Evolutionary conservation across 1,140 invertebrate species (phyloP).

Genomic region (Galendromus occidentalis): DNA sequence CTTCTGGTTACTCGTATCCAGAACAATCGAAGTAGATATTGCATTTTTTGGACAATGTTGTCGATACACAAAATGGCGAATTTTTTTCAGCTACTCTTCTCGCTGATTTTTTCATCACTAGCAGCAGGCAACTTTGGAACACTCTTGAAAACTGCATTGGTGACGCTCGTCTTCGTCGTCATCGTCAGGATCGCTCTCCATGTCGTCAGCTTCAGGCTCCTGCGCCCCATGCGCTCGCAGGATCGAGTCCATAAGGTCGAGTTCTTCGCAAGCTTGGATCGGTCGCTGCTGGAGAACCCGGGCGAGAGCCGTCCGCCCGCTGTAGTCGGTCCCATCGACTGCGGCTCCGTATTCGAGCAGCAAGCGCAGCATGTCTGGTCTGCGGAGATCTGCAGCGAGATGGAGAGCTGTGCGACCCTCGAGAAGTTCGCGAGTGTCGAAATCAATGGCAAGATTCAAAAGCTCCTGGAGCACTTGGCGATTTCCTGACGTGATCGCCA

Average conservation of each 20-base stretch:
- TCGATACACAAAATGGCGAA: no score
- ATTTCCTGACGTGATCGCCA: background rate
- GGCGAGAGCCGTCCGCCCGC: background rate
- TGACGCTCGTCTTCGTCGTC: background rate
- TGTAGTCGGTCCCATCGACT: background rate
- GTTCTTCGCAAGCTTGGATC: background rate
- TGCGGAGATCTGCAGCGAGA: background rate
- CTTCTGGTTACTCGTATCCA: no score
- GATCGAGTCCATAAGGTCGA: background rate
- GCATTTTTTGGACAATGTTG: no score
- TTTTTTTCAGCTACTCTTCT: no score
- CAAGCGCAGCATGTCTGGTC: background rate
- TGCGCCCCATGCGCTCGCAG: background rate
- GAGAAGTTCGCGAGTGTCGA: background rate
- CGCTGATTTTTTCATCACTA: no score
- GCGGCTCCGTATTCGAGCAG: background rate
- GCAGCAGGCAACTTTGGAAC: no score
- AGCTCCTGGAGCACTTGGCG: background rate
- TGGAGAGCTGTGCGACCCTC: conserved; percentile 5
- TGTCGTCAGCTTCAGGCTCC: background rate
- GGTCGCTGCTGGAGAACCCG: background rate
- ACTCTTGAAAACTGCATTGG: background rate
- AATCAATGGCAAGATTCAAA: background rate
- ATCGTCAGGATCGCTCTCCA: background rate
- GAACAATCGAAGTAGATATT: no score